Conservation (phyloP, 2,888 invertebrate species). For the Apamea epomidion region DNA sequence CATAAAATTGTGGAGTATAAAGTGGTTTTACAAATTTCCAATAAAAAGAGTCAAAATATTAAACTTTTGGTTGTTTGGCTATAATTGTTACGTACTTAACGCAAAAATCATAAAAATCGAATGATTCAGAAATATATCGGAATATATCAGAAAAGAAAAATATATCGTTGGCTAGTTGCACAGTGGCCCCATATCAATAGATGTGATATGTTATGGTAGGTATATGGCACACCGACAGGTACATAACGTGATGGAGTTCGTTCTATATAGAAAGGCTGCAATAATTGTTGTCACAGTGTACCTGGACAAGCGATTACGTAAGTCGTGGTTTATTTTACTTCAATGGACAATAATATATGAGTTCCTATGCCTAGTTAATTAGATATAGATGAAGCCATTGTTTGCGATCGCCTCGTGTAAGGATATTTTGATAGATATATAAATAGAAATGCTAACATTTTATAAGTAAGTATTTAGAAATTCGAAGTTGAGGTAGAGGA, state of each 20-base stretch:
- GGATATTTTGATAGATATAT: constrained; percentile 46
- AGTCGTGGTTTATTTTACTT: constrained; percentile 70
- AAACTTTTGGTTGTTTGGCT: background rate
- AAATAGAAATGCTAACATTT: constrained; percentile 39
- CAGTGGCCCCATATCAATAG: constrained; percentile 4
- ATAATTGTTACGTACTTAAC: background rate
- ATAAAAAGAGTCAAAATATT: background rate
- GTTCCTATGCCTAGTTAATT: constrained; percentile 55
- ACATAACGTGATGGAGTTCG: constrained; percentile 44
- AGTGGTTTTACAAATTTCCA: constrained; percentile 6
- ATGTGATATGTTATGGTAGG: constrained; percentile 16
- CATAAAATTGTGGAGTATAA: background rate
- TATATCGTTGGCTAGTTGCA: background rate
- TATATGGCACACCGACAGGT: constrained; percentile 5
- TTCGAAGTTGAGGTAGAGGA: background rate
- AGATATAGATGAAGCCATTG: constrained; percentile 56
- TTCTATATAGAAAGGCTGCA: constrained; percentile 59
- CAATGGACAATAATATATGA: constrained; percentile 62
- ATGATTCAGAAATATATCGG: background rate
- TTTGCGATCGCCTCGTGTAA: constrained; percentile 57
- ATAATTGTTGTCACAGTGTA: constrained; percentile 67
- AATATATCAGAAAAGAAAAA: background rate
- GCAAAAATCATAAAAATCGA: background rate
- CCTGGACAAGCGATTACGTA: constrained; percentile 71
- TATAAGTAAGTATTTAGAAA: constrained; percentile 22